Conservation (phyloP, 2,797 vertebrate species). For the Pseudocheirus occidentalis region DNA sequence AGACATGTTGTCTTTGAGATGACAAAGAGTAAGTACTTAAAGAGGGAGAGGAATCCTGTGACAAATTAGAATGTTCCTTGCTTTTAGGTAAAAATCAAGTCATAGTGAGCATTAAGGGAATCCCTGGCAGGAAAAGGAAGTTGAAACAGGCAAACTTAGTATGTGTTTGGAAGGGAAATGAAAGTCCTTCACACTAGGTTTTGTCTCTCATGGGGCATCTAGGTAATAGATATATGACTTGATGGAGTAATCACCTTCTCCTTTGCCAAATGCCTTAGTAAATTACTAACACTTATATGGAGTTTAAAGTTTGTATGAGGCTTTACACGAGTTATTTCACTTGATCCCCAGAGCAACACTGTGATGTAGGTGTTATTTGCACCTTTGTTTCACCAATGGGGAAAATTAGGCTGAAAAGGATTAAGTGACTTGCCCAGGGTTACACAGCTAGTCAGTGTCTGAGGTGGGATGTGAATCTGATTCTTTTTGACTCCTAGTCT, state of each 20-base stretch:
- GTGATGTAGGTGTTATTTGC: not conserved
- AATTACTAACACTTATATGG: not conserved
- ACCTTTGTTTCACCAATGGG: not conserved
- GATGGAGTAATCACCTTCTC: not conserved
- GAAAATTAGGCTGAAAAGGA: not conserved
- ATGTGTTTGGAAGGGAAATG: not conserved
- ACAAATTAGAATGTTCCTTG: not conserved
- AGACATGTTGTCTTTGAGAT: not conserved
- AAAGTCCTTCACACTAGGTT: not conserved
- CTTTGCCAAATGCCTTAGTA: not conserved
- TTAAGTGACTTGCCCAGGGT: not conserved
- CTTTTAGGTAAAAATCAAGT: not conserved
- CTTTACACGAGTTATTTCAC: not conserved
- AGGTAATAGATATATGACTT: not conserved
- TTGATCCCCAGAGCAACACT: not conserved
- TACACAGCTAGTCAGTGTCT: not conserved
- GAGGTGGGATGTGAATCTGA: not conserved
- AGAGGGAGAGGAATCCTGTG: not conserved
- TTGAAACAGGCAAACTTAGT: not conserved
- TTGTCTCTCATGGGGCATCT: not conserved
- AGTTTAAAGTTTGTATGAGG: not conserved
- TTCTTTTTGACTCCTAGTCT: not conserved
- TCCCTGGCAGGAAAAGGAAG: not conserved
- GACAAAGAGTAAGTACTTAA: not conserved
- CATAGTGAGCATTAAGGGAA: not conserved